Evolutionary conservation across 2,888 invertebrate genomes (phyloP).

Genomic region (Ichneumoninae sp.): DNA sequence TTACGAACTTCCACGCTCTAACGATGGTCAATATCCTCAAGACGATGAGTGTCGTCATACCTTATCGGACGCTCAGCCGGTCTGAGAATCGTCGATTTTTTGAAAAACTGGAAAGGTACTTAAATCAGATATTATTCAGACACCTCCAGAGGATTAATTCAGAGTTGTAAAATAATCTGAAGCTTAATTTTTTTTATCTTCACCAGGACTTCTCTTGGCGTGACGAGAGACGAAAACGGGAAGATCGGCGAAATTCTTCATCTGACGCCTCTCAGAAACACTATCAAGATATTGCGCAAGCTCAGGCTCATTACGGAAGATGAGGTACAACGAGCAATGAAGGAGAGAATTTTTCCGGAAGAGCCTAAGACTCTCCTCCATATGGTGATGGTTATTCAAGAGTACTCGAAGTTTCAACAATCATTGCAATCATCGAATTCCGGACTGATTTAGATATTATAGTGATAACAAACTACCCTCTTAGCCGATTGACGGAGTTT

Average conservation of each 20-base stretch:
- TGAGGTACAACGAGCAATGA: conserved; percentile 60
- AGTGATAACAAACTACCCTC: background rate
- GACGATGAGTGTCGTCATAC: conserved; percentile 43
- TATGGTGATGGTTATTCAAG: conserved; percentile 15
- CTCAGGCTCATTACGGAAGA: conserved; percentile 62
- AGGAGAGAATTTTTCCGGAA: conserved; percentile 25
- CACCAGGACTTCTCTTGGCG: conserved; percentile 68
- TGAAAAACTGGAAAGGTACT: conserved; percentile 70
- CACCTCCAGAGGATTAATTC: background rate
- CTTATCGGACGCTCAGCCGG: conserved; percentile 68
- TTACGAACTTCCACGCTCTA: conserved; percentile 67
- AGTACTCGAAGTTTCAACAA: conserved; percentile 19
- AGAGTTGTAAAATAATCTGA: background rate
- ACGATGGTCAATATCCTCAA: conserved; percentile 65
- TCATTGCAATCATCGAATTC: background rate
- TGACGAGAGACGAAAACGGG: conserved; percentile 61
- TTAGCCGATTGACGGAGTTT: background rate
- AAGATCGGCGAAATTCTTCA: conserved; percentile 59
- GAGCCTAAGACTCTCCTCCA: conserved; percentile 1
- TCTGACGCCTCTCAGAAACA: conserved; percentile 71
- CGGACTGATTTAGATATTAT: background rate
- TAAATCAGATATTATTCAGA: conserved; percentile 9
- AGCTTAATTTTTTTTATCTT: background rate
- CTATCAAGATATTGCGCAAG: conserved; percentile 68
- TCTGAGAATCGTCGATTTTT: conserved; percentile 67